Percentiles rank a stretch among this genome's conserved stretches.
phyloP scores from a whole-genome alignment of 2,888 invertebrate species.

The Drosophila colorata region DNA sequence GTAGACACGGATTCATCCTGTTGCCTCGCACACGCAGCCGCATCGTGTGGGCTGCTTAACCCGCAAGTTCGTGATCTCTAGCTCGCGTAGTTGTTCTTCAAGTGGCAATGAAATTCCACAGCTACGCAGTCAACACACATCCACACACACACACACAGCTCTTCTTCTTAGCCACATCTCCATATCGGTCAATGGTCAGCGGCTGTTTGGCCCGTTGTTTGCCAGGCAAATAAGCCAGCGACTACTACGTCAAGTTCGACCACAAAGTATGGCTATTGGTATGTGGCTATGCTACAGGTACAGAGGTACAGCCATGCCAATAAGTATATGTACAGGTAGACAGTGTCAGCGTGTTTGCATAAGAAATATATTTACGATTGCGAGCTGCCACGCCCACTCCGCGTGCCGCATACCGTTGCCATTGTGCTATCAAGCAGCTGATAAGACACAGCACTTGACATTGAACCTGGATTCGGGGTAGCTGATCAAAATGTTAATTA shows the following conservation, averaged over 20 bases:
- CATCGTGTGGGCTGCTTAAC: constrained; percentile 70
- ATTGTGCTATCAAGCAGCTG: constrained; percentile 52
- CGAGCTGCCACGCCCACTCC: constrained; percentile 31
- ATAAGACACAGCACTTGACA: constrained; percentile 68
- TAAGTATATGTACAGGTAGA: constrained; percentile 42
- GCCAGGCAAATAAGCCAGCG: constrained; percentile 66
- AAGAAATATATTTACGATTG: constrained; percentile 75
- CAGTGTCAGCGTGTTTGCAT: constrained; percentile 66
- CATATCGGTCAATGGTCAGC: constrained; percentile 78
- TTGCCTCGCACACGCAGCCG: constrained; percentile 35
- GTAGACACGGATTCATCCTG: constrained; percentile 43
- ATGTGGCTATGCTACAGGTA: constrained; percentile 41
- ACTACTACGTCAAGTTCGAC: constrained; percentile 42
- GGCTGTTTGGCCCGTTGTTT: constrained; percentile 68
- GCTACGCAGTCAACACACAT: constrained; percentile 58
- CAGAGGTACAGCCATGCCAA: constrained; percentile 28
- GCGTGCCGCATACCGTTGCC: constrained; percentile 49
- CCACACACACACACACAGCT: constrained; percentile 2
- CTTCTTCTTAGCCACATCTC: constrained; percentile 34
- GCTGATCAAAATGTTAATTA: constrained; percentile 78
- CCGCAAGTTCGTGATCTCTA: constrained; percentile 77
- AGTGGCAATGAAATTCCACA: constrained; percentile 74
- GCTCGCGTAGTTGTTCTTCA: constrained; percentile 65
- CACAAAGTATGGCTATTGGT: constrained; percentile 52
- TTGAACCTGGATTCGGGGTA: constrained; percentile 59